Evolutionary conservation across 2,113 vertebrate species (phyloP).

Genomic region (Bubalus kerabau): DNA sequence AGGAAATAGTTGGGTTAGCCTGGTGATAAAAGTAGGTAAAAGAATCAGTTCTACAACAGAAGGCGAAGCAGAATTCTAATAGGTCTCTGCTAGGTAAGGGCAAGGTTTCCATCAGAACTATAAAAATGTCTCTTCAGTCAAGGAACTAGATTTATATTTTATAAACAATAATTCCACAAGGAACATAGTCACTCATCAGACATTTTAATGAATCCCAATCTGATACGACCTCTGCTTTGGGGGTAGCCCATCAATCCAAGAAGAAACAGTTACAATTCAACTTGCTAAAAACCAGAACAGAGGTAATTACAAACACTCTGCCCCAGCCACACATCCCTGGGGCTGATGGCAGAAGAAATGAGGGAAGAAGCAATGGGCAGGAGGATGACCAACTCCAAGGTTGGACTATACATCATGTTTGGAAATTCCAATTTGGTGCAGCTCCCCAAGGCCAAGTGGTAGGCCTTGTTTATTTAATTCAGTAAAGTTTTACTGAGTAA

Average conservation of each 20-base stretch:
- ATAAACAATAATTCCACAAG: conserved; percentile 35
- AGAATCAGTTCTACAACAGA: background rate
- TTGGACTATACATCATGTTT: background rate
- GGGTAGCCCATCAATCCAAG: background rate
- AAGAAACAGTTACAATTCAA: conserved; percentile 23
- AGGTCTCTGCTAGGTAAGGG: background rate
- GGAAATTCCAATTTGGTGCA: background rate
- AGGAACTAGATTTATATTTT: conserved; percentile 5
- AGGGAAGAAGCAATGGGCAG: background rate
- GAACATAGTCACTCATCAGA: conserved; percentile 18
- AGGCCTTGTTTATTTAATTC: background rate
- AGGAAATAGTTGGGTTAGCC: background rate
- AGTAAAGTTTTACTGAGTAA: background rate
- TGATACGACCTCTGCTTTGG: background rate
- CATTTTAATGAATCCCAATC: conserved; percentile 56
- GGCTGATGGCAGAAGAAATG: background rate
- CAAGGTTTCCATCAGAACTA: background rate
- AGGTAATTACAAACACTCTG: conserved; percentile 4
- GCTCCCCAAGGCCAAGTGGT: background rate
- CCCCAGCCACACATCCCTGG: background rate
- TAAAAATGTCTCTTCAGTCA: background rate
- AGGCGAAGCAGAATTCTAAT: background rate
- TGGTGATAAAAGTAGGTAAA: background rate
- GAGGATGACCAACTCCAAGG: background rate
- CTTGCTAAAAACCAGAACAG: conserved; percentile 7